Base-by-base conservation (phyloP, 2,113 vertebrate species). In the Otus sunia region DNA sequence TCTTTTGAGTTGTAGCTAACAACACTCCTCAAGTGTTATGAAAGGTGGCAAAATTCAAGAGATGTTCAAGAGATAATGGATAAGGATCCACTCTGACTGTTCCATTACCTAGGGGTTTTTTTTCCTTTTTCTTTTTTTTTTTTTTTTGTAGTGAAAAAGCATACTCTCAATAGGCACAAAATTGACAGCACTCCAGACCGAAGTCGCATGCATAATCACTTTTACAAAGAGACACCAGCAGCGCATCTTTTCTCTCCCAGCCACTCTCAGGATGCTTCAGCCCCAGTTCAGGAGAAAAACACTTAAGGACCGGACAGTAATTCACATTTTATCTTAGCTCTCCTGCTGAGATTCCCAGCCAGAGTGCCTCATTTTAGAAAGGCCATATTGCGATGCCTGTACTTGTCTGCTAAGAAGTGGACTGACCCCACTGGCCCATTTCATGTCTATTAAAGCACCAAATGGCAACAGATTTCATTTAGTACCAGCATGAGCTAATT, bases 11-110 rank as follows among this genome's bases (percentile, higher is more conserved):
- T 95, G 86, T 87, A 97, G 90, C 86, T 94, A 97, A 53, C 82
- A 96, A 82, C 75, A 75, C 25, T 95, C 64, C 63, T 82, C 78
- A 95, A 95, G 55, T 93, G 86, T 96, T 93, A 91, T 64, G 81
- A 95, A 96, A 96, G 88, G 94, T 94, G 81, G 64, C 79, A 96
- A 95, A 94, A 96, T 97, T 96, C 94, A 90, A 96, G 95, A 95
- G 93, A 78, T 94, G 79, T 96, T 97, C 96, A 93, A 60, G 49
- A 75, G 84, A 95, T 94, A 97, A 97, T 90, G 84, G 96, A 95
- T 96, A 64, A 96, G 76, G 92, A 71, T 97, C 92, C 73, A 74
- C 64, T 96, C 82, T 92, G 78, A 94, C 88, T 94, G 73, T 92
- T 97, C 95, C 87, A 93, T 96, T 96, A 98, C 76, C 76, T 94